Base-by-base conservation (phyloP, 2,113 vertebrate genomes). In the Puntigrus tetrazona region DNA sequence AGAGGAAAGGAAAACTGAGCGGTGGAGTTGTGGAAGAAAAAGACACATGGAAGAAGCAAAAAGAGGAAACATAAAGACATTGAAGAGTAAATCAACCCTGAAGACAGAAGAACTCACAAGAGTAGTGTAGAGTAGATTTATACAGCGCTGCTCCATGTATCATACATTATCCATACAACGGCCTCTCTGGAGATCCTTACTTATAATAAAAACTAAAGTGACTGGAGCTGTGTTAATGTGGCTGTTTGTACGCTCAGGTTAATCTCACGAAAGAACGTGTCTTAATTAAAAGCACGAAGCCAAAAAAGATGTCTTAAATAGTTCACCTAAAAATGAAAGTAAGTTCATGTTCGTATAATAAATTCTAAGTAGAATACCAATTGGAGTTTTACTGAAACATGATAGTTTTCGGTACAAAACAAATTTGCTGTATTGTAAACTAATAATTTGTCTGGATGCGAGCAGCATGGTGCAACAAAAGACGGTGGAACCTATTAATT, bases 121-220 rank as follows among this genome's bases (percentile, higher is more conserved):
- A 89, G 91, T 86, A 83, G 88, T 89, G 83, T 87, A 72, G 85
- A 88, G 88, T 90, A n/a, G 76, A 88, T 93, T 92, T 90, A 92
- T 92, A 84, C 81, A 88, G 88, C 88, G 89, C 91, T 91, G 84
- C 45, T n/a, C 10, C 83, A 89, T 87, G 87, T 88, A 88, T 92
- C 90, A 89, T 89, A 90, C 86, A 90, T 91, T 89, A 89, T 79
- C 87, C 87, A 84, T 45, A 78, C 29, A 57, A 27, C 75, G 79
- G 84, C 69, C 31, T 88, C 84, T 85, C 69, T 69, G 45, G 57
- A 85, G 84, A 69, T 74, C 52, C 41, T 59, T 20, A 76, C 41
- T 55, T 25, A 59, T 50, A 27, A 38, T 69, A 38, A 16, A 36
- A 67, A 57, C 45, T 43, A 38, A 52, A 76, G 61, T 36, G 55